These are phyloP conservation scores for Agrochola litura DNA, from an alignment of 2,888 invertebrate genomes.

Conservation along the genomic window DNA sequence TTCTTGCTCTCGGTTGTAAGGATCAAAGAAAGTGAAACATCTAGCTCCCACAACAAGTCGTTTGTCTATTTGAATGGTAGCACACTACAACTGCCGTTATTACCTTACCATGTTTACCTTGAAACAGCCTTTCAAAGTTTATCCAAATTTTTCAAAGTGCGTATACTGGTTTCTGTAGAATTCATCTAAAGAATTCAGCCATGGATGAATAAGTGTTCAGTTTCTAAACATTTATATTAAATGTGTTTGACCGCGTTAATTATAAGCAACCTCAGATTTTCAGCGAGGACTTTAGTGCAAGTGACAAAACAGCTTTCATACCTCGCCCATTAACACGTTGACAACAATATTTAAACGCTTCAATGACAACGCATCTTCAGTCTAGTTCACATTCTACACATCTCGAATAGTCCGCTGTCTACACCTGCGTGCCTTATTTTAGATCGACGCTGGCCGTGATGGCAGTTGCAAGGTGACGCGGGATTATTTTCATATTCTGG, in stretches of 20 bases:
- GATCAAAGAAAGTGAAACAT: slow-evolving; percentile 68
- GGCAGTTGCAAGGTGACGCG: slow-evolving; percentile 85
- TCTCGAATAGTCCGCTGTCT: slow-evolving; percentile 76
- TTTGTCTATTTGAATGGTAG: slow-evolving; percentile 53
- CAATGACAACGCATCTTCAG: slow-evolving; percentile 61
- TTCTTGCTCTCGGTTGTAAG: slow-evolving; percentile 33
- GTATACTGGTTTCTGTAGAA: slow-evolving; percentile 38
- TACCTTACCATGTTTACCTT: slow-evolving; percentile 70
- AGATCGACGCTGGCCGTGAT: slow-evolving; percentile 83
- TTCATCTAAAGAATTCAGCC: slow-evolving; percentile 41
- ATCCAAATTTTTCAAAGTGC: slow-evolving; percentile 30
- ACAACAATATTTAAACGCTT: slow-evolving; percentile 69
- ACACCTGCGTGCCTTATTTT: slow-evolving; percentile 88
- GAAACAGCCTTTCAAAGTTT: slow-evolving; percentile 70
- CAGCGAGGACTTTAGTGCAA: slow-evolving; percentile 23
- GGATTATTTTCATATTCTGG: slow-evolving; percentile 89
- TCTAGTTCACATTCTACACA: slow-evolving; percentile 75
- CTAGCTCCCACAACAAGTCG: slow-evolving; percentile 56
- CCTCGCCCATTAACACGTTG: slow-evolving; percentile 70
- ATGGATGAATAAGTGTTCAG: slow-evolving; percentile 13
- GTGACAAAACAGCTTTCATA: slow-evolving; percentile 69
- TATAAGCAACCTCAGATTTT: slow-evolving; percentile 6
- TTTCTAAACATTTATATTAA: slow-evolving; percentile 2
- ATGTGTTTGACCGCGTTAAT: slow-evolving; percentile 15
- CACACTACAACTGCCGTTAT: slow-evolving; percentile 65